Percentiles rank a stretch among this genome's conserved stretches.
Evolutionary conservation across 2,888 invertebrate species (phyloP).

Genomic region (Xanthia icteritia): DNA sequence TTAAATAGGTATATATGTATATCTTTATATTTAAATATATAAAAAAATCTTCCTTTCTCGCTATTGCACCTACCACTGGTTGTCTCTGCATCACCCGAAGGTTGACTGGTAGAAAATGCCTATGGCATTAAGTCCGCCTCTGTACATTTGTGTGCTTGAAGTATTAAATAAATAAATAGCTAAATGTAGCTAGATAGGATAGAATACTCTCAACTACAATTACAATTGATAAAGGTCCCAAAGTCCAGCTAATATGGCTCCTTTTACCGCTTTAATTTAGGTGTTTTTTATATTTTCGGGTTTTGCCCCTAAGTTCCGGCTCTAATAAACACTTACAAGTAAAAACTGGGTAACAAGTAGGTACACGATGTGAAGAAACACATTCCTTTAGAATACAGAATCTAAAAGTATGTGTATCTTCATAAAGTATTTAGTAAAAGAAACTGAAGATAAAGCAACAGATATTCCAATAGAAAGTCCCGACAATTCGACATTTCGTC

Average conservation of each 20-base stretch:
- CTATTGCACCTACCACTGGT: too few relatives aligned
- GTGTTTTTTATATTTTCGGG: background rate
- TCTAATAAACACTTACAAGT: background rate
- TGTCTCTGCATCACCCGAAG: too few relatives aligned
- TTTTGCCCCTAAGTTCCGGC: background rate
- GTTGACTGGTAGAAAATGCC: too few relatives aligned
- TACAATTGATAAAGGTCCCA: background rate
- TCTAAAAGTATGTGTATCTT: background rate
- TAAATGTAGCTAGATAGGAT: background rate
- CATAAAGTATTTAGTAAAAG: background rate
- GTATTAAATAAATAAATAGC: too few relatives aligned
- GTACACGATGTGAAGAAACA: background rate
- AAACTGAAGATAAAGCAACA: constrained; percentile 19
- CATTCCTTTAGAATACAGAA: background rate
- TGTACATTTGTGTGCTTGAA: too few relatives aligned
- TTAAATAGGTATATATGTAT: too few relatives aligned
- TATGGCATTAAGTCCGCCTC: too few relatives aligned
- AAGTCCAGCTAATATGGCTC: background rate
- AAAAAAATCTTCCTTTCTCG: too few relatives aligned
- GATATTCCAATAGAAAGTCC: constrained; percentile 56
- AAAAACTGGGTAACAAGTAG: too few relatives aligned
- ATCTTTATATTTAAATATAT: too few relatives aligned
- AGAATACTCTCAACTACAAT: background rate
- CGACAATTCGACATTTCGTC: constrained; percentile 42
- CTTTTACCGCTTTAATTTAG: background rate